phyloP scores from a whole-genome alignment of 2,888 invertebrate genomes.

The Conomelus anceps region DNA sequence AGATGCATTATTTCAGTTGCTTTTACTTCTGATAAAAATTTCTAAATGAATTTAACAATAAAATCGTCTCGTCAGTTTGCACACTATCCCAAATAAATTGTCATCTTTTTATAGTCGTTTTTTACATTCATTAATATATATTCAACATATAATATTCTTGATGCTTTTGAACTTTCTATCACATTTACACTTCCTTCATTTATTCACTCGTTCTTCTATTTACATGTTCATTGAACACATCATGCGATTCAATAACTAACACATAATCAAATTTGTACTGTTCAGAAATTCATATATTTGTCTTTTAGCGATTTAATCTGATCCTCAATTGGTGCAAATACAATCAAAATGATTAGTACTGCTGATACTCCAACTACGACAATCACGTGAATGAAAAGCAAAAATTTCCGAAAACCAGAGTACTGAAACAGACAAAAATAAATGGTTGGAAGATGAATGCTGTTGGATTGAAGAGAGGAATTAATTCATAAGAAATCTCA shows the following conservation, averaged over 20 bases:
- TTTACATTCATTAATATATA: no score
- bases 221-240: neutral
- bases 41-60: neutral
- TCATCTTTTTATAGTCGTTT: no score
- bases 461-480: neutral
- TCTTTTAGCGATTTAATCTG: neutral
- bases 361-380: slow-evolving; percentile 61
- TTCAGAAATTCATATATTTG: neutral
- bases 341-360: slow-evolving; percentile 66
- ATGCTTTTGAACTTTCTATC: neutral
- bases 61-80: neutral
- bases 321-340: slow-evolving; percentile 62
- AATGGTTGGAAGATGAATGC: neutral
- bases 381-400: slow-evolving; percentile 71
- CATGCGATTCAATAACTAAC: neutral
- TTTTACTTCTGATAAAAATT: neutral
- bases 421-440: slow-evolving; percentile 54
- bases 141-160: neutral
- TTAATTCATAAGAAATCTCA: no score
- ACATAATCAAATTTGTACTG: neutral
- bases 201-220: neutral
- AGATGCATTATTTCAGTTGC: neutral
- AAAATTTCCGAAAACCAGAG: slow-evolving; percentile 64
- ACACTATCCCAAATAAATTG: neutral
- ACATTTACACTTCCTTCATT: neutral